Percentiles rank a stretch among this genome's conserved stretches.
Conservation (phyloP, 2,888 invertebrate species). For the Dolichopus griseipennis region DNA sequence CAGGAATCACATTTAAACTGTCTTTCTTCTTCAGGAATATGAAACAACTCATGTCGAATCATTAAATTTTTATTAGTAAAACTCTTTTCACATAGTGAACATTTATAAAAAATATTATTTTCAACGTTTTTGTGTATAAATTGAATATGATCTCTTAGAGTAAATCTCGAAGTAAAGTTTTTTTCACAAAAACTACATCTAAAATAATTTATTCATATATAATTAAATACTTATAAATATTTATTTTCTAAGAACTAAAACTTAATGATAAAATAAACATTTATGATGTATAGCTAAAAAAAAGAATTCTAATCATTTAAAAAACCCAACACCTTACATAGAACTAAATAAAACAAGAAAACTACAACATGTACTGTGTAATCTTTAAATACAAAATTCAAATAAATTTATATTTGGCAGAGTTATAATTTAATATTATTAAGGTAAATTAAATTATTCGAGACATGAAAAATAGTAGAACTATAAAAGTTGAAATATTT, state of each 20-base stretch:
- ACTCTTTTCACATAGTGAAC: not conserved
- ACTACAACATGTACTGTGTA: too few species aligned
- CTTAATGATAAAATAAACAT: slow-evolving; percentile 40
- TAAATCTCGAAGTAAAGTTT: not conserved
- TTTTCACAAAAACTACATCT: not conserved
- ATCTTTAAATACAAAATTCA: too few species aligned
- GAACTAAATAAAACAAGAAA: too few species aligned
- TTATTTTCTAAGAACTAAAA: too few species aligned
- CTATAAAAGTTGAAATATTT: too few species aligned
- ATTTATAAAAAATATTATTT: not conserved
- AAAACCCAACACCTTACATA: too few species aligned
- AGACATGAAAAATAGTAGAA: too few species aligned
- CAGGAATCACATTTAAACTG: not conserved
- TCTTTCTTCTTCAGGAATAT: slow-evolving; percentile 4
- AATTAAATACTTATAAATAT: not conserved
- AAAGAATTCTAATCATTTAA: too few species aligned
- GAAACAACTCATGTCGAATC: not conserved
- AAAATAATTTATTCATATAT: not conserved
- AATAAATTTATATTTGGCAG: too few species aligned
- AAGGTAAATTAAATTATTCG: too few species aligned
- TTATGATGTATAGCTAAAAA: too few species aligned
- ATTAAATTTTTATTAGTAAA: not conserved
- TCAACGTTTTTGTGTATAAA: not conserved
- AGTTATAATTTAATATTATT: too few species aligned
- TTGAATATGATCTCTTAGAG: not conserved